These are phyloP conservation scores for Carollia perspicillata DNA, from an alignment of 2,113 vertebrate species.

Conservation along the genomic window DNA sequence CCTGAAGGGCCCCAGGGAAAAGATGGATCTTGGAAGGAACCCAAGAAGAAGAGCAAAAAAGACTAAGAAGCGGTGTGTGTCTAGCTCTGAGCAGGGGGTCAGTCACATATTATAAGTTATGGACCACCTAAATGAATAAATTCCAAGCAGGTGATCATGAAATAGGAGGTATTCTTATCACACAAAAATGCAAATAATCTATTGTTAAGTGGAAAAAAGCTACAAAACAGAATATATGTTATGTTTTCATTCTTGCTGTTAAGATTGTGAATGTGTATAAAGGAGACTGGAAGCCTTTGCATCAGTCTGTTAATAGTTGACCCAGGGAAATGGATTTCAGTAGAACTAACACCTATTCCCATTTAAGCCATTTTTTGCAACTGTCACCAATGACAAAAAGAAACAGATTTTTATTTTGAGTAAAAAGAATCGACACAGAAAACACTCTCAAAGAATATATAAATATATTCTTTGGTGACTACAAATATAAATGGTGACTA, in stretches of 20 bases:
- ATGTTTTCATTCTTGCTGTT: neutral
- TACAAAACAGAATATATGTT: neutral
- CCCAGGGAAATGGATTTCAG: neutral
- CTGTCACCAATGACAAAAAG: neutral
- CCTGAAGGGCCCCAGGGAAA: neutral
- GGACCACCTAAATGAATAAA: neutral
- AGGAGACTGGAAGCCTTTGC: neutral
- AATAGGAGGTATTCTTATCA: neutral
- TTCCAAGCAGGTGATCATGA: neutral
- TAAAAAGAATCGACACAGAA: neutral
- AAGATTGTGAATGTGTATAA: neutral
- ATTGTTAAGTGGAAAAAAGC: neutral
- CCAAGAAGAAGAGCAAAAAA: neutral
- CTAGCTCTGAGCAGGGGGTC: neutral
- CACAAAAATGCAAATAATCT: neutral
- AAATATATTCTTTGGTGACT: no score
- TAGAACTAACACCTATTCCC: neutral
- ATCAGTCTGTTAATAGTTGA: neutral
- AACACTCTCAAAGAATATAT: neutral
- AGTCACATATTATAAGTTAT: neutral
- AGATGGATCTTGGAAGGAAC: neutral
- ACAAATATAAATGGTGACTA: neutral
- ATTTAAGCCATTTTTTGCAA: neutral
- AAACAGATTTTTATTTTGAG: neutral
- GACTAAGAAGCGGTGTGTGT: neutral